Evolutionary conservation across 2,888 invertebrate species (phyloP).

Genomic region (Seira musarum): DNA sequence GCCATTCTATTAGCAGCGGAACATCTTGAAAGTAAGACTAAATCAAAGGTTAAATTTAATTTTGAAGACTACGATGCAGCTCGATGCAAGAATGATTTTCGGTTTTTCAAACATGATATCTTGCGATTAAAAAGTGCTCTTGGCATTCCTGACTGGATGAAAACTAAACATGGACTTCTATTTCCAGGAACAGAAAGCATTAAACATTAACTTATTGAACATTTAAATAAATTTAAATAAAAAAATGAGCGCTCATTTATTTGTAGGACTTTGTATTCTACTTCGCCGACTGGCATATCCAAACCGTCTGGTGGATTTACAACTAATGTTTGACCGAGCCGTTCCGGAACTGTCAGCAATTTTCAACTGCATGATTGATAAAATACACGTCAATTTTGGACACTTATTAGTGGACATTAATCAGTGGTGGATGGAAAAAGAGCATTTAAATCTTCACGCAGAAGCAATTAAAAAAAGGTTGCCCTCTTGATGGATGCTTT

Average conservation of each 20-base stretch:
- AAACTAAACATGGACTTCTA: not conserved
- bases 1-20: not conserved
- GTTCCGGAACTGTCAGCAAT: not conserved
- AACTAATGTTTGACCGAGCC: not conserved
- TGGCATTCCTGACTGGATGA: not conserved
- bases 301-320: not conserved
- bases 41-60: not conserved
- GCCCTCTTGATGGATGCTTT: not conserved
- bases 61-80: not conserved
- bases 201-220: not conserved
- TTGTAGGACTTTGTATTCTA: not conserved
- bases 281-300: not conserved
- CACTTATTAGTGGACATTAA: not conserved
- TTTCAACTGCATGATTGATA: not conserved
- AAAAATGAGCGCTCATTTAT: not conserved
- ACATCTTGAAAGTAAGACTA: not conserved
- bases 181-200: not conserved
- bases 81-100: not conserved
- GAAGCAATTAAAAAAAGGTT: slow-evolving; percentile 16
- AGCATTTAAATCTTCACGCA: not conserved
- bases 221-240: not conserved
- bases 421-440: slow-evolving; percentile 15
- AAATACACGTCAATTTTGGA: not conserved
- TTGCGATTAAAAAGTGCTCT: not conserved
- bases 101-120: not conserved